Evolutionary conservation across 2,888 invertebrate genomes (phyloP), one percentile per base, ranked within the genome.

Genomic region (Aporophyla nigra): DNA sequence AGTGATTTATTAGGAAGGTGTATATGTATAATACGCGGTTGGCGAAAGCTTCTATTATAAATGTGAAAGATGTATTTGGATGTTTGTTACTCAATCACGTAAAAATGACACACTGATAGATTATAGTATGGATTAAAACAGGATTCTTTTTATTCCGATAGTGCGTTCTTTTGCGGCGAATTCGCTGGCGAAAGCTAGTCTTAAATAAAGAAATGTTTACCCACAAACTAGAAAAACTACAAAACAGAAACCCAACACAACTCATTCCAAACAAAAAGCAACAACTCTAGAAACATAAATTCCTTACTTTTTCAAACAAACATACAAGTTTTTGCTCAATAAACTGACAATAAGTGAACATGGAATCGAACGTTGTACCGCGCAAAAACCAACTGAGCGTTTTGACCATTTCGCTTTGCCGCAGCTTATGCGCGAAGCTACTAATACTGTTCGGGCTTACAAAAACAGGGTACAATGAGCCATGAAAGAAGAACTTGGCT

Each of bases 261-360:
- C 62, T 43, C 2, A 56, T 2, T 33, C n/a, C 33, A 27, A 66
- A 76, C 74, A 86, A 86, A 84, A 86, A 80, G 33, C 68, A 59
- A 71, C 53, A 82, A 80, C 80, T 77, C 86, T 27, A 73, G 69
- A 84, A 88, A 88, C 75, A 84, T 69, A 74, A 33, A 80, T 84
- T 78, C 80, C 62, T 12, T 19, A 62, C 78, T 86, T 88, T 88
- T 87, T 83, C 82, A 80, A 76, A 78, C 80, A 85, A 88, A 86
- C 82, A 77, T 75, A 61, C 70, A 21, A 54, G 74, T 89, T 91
- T 90, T 91, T 91, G 89, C 80, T 71, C 86, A 83, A 85, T 88
- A 88, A 87, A 85, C 83, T 82, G 82, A 85, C 85, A 83, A 88
- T 90, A 89, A 90, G 85, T 83, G 87, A 86, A 90, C 90, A 91